These are phyloP conservation scores for Scartelaos histophorus DNA, from an alignment of 2,113 vertebrate genomes.

Conservation along the genomic window DNA sequence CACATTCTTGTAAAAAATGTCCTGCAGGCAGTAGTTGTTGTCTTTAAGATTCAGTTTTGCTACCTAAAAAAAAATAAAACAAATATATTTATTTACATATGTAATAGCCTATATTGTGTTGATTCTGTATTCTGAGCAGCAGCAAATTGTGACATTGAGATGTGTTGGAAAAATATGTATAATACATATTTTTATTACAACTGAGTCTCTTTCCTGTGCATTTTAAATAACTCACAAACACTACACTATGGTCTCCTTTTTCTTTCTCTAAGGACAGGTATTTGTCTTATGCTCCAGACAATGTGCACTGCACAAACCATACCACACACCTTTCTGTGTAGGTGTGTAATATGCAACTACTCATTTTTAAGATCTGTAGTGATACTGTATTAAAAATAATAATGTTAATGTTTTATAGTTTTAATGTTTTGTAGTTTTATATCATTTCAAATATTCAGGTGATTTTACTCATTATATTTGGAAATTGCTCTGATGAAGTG, in stretches of 20 bases:
- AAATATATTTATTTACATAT: neutral
- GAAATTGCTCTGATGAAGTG: neutral
- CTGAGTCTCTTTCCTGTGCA: neutral
- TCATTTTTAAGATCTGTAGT: neutral
- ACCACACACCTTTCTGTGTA: neutral
- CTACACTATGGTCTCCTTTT: conserved; percentile 11
- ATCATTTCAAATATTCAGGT: neutral
- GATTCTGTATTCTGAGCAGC: no score
- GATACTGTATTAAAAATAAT: neutral
- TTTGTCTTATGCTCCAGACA: conserved; percentile 48
- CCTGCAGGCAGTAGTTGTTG: conserved; percentile 74
- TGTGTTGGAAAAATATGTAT: neutral
- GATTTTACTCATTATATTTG: neutral
- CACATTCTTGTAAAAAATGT: conserved; percentile 64
- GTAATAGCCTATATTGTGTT: no score
- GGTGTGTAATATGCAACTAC: no score
- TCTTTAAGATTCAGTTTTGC: conserved; percentile 76
- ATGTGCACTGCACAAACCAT: no score
- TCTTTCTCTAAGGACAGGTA: conserved; percentile 42
- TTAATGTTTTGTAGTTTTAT: neutral
- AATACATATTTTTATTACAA: neutral
- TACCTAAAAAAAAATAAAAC: conserved; percentile 68
- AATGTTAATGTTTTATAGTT: no score
- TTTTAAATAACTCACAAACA: neutral
- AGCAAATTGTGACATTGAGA: no score